Base-by-base conservation (phyloP, 2,113 vertebrate species). In the Myocastor coypus region DNA sequence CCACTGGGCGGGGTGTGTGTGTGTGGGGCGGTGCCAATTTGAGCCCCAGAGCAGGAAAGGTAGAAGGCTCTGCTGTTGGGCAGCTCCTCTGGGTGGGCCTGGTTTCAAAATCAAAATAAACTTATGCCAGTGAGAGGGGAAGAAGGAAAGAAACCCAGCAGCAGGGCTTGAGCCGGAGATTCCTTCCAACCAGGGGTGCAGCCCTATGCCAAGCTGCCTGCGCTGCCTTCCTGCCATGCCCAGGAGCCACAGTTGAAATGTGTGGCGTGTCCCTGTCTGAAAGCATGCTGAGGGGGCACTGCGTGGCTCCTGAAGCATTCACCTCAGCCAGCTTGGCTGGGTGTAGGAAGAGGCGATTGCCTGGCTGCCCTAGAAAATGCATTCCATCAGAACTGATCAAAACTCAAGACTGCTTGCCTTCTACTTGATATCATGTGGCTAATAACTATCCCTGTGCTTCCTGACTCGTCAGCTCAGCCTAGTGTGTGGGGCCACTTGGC, bases 41-140 rank as follows among this genome's bases (percentile, higher is more conserved):
- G 83, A 89, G 93, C 64, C 77, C 34, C 3, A 26, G 69, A 95
- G 94, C 93, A 75, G 97, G 96, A 97, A 96, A 83, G 73, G 61
- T 7, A 13, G 92, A 61, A 52, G 87, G 93, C 71, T 83, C 87
- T 78, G 93, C 28, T 30, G 84, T 91, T 0, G 0, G 14, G 40
- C 59, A 85, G 93, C 87, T 97, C 94, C 96, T 94, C 87, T 88
- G 94, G 96, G 96, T 71, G 78, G 94, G 89, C 91, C 73, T 57
- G 61, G 73, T 97, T 97, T 95, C 97, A 81, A 93, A 97, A 98
- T 66, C 77, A 96, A 97, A 97, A 96, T 92, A 97, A 97, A 95
- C 92, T 94, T 86, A 75, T 84, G 59, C 78, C 71, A 89, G 71
- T n/a, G 57, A 91, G 94, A 85, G 20, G 46, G 59, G 55, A 95